A percentile compares a stretch with the other conserved stretches of the same genome.
These are phyloP conservation scores for Trachythela sp. DNA, from an alignment of 64 coral and sea anemone species.

Conservation along the genomic window DNA sequence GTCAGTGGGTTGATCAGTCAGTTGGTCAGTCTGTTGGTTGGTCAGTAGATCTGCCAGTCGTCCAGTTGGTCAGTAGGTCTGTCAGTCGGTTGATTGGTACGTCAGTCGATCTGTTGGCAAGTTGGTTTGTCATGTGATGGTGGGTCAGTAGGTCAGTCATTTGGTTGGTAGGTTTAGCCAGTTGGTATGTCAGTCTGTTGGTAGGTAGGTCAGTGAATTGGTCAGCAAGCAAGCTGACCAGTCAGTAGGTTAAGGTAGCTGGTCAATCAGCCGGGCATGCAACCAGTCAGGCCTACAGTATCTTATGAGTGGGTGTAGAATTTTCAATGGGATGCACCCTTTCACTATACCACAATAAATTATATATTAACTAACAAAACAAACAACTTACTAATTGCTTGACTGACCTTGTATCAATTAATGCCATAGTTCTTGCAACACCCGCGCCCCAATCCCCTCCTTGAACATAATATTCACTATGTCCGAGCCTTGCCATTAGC, in stretches of 20 bases:
- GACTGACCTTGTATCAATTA: constrained; percentile 57
- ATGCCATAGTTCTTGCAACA: constrained; percentile 60
- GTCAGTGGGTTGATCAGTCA: not conserved
- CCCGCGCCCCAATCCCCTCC: constrained; percentile 84
- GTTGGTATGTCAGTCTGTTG: too few species aligned
- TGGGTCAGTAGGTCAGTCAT: too few species aligned
- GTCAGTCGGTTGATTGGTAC: too few species aligned
- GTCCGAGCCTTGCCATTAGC: constrained; percentile 67
- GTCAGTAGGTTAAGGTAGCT: too few species aligned
- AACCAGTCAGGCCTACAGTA: too few species aligned
- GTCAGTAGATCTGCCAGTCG: not conserved
- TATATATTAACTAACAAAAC: not conserved
- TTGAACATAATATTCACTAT: constrained; percentile 72
- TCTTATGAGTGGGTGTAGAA: too few species aligned
- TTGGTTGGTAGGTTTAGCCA: too few species aligned
- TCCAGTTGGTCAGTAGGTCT: not conserved
- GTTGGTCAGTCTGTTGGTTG: not conserved
- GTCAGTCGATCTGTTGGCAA: too few species aligned
- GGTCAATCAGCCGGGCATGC: too few species aligned
- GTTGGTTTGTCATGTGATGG: too few species aligned
- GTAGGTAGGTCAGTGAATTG: too few species aligned
- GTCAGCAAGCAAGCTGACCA: too few species aligned
- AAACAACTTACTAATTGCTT: not conserved
- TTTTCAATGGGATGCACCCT: not conserved
- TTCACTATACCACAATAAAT: not conserved